phyloP scores from a whole-genome alignment of 2,113 vertebrate species.

The Gopherus flavomarginatus region DNA sequence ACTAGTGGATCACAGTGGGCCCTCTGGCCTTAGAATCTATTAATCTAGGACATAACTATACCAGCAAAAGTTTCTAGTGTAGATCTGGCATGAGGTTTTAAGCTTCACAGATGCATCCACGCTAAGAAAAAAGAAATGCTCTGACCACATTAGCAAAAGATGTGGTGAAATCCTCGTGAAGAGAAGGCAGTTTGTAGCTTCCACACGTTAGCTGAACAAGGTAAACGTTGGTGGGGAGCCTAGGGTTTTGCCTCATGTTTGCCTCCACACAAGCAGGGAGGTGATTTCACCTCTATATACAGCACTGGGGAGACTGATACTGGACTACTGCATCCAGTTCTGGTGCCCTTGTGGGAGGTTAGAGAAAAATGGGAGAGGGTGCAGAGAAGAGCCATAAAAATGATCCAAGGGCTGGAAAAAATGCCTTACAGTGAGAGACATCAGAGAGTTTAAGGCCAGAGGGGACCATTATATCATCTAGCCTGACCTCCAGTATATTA shows the following conservation, averaged over 20 bases:
- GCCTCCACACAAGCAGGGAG: neutral
- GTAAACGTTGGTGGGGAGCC: neutral
- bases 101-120: neutral
- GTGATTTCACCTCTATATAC: neutral
- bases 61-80: neutral
- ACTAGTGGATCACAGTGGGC: neutral
- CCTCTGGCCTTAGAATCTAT: neutral
- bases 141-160: neutral
- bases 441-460: neutral
- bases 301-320: neutral
- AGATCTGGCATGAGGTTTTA: neutral
- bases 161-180: neutral
- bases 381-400: neutral
- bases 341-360: neutral
- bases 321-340: neutral
- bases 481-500: neutral
- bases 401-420: neutral
- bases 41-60: neutral
- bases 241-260: neutral
- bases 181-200: neutral
- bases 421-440: neutral
- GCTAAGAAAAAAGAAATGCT: neutral
- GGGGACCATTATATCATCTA: neutral
- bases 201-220: neutral
- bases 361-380: neutral